These are phyloP conservation scores for Dendrolimus punctatus DNA, from an alignment of 1,140 invertebrate species.

Conservation along the genomic window DNA sequence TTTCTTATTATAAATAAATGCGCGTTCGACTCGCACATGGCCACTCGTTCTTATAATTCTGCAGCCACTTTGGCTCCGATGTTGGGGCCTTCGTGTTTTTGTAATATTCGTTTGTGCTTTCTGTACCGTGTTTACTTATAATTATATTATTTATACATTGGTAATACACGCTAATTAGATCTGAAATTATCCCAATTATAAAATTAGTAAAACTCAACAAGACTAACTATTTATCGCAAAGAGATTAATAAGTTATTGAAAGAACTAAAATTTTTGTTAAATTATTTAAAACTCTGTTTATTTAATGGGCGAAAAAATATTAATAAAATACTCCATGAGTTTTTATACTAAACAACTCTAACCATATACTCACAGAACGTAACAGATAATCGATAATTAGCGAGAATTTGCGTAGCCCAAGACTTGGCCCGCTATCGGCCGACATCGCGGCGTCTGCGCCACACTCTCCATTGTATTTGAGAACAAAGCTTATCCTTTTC, in stretches of 20 bases:
- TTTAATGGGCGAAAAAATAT: too few species aligned
- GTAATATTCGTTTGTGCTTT: too few species aligned
- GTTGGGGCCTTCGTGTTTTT: background rate
- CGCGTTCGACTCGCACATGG: background rate
- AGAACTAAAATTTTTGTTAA: too few species aligned
- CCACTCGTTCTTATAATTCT: background rate
- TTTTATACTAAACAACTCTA: conserved; percentile 1
- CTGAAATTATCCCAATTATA: too few species aligned
- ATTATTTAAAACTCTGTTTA: background rate
- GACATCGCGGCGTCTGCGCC: conserved; percentile 32
- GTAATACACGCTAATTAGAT: too few species aligned
- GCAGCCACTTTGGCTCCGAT: background rate
- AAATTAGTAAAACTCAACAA: too few species aligned
- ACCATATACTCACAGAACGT: background rate
- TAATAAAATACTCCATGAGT: too few species aligned
- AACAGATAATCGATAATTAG: conserved; percentile 33
- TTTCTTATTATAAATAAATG: too few species aligned
- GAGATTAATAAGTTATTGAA: too few species aligned
- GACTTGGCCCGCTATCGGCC: conserved; percentile 35
- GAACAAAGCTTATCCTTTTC: conserved; percentile 29
- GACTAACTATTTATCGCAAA: too few species aligned
- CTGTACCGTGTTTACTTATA: too few species aligned
- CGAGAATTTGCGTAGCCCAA: conserved; percentile 28
- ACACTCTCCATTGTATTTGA: conserved; percentile 28
- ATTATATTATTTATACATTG: too few species aligned